A percentile compares a stretch with the other conserved stretches of the same genome.
phyloP scores from a whole-genome alignment of 2,888 invertebrate genomes.

The Julus scanicus region DNA sequence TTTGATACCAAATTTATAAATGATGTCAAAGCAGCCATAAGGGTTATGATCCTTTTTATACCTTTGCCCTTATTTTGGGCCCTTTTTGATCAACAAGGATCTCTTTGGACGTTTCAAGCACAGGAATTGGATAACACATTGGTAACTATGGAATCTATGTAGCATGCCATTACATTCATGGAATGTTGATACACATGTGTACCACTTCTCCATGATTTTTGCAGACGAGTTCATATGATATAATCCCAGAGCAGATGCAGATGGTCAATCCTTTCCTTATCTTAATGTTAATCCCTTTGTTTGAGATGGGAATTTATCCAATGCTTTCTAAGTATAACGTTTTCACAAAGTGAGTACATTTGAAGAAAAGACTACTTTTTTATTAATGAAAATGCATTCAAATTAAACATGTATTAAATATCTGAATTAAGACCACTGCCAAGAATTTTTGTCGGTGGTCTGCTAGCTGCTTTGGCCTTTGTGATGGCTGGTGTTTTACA shows the following conservation, averaged over 20 bases:
- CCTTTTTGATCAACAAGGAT: slow-evolving; percentile 95
- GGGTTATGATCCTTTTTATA: slow-evolving; percentile 83
- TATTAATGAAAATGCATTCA: neutral
- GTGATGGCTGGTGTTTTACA: slow-evolving; percentile 86
- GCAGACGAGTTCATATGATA: slow-evolving; percentile 8
- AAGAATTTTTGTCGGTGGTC: slow-evolving; percentile 87
- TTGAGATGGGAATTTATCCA: slow-evolving; percentile 77
- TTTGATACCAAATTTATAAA: slow-evolving; percentile 78
- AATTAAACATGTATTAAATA: neutral
- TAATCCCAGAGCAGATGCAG: slow-evolving; percentile 95
- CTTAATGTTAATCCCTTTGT: slow-evolving; percentile 81
- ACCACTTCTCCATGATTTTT: neutral
- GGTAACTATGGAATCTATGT: slow-evolving; percentile 71
- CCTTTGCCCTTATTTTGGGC: slow-evolving; percentile 98
- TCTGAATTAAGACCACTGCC: slow-evolving; percentile 79
- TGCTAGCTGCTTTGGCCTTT: slow-evolving; percentile 86
- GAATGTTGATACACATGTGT: too few species aligned
- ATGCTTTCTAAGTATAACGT: slow-evolving; percentile 75
- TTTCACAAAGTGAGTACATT: slow-evolving; percentile 64
- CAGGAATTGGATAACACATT: slow-evolving; percentile 85
- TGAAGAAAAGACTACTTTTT: neutral
- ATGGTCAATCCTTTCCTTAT: slow-evolving; percentile 74
- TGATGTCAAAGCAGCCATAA: slow-evolving; percentile 81
- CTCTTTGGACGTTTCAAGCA: slow-evolving; percentile 93
- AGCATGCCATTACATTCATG: neutral